Percentiles rank a stretch among this genome's conserved stretches.
Evolutionary conservation across 2,888 invertebrate species (phyloP).

Genomic region (Eupsilia transversa): DNA sequence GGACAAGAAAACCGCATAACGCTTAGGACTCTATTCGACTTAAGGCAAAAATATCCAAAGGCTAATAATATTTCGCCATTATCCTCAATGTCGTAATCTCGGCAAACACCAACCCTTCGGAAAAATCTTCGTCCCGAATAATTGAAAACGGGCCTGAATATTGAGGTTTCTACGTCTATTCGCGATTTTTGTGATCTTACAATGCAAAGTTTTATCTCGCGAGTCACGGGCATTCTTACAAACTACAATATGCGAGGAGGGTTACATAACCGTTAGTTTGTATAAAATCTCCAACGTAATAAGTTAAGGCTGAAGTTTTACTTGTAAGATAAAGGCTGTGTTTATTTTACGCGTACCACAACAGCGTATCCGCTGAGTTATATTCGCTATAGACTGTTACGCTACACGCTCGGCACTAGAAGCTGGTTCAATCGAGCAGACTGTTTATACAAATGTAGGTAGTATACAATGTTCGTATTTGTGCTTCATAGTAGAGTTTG

Average conservation of each 20-base stretch:
- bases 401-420: not conserved
- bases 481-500: constrained; percentile 13
- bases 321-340: constrained; percentile 17
- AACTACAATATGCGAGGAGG: constrained; percentile 25
- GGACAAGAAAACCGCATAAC: constrained; percentile 20
- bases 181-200: constrained; percentile 31
- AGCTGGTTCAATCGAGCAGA: constrained; percentile 19
- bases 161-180: constrained; percentile 19
- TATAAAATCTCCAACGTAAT: constrained; percentile 40
- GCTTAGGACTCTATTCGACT: constrained; percentile 15
- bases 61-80: not conserved
- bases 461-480: constrained; percentile 38
- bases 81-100: constrained; percentile 24
- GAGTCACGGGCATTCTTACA: constrained; percentile 22
- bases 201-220: constrained; percentile 39
- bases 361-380: not conserved
- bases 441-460: not conserved
- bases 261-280: constrained; percentile 47
- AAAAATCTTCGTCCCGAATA: constrained; percentile 24
- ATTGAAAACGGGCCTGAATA: constrained; percentile 27
- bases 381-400: constrained; percentile 1
- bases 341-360: constrained; percentile 39
- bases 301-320: constrained; percentile 47
- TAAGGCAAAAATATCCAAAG: constrained; percentile 13
- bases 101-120: constrained; percentile 18